These are phyloP conservation scores for Sthenelais limicola DNA, from an alignment of 2,888 invertebrate genomes.

Conservation along the genomic window DNA sequence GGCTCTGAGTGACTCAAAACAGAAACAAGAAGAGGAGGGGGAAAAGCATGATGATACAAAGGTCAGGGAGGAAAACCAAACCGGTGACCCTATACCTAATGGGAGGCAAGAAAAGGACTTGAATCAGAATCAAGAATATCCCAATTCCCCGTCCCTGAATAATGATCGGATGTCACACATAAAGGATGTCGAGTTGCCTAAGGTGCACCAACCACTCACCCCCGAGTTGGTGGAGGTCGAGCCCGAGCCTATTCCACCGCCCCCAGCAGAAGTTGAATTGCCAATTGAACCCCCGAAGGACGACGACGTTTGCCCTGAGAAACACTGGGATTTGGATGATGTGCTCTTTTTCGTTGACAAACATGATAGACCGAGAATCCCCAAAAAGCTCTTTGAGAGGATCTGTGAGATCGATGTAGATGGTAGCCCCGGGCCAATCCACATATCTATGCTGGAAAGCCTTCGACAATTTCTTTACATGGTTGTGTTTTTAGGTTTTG, in stretches of 20 bases:
- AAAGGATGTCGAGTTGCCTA: not conserved
- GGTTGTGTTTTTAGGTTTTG: conserved; percentile 67
- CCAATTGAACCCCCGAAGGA: not conserved
- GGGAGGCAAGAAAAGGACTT: not conserved
- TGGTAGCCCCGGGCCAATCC: conserved; percentile 69
- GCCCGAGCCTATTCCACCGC: not conserved
- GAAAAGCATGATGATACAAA: conserved; percentile 50
- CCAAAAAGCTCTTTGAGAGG: conserved; percentile 65
- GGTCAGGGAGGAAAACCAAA: conserved; percentile 47
- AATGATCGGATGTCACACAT: too few relatives aligned
- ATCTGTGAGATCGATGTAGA: conserved; percentile 67
- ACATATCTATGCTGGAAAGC: conserved; percentile 65
- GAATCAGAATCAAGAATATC: too few relatives aligned
- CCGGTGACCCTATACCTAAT: conserved; percentile 45
- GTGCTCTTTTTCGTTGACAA: conserved; percentile 69
- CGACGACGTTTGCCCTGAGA: not conserved
- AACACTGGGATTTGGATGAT: conserved; percentile 66
- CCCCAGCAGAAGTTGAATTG: not conserved
- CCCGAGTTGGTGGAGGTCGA: not conserved
- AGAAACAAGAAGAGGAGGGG: conserved; percentile 50
- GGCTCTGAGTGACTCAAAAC: not conserved
- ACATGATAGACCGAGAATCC: conserved; percentile 69
- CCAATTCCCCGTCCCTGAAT: too few relatives aligned
- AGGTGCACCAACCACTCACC: not conserved
- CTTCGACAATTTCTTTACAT: conserved; percentile 69